These are phyloP conservation scores for Cryptocephalus moraei DNA, from an alignment of 2,888 invertebrate species.

Conservation along the genomic window DNA sequence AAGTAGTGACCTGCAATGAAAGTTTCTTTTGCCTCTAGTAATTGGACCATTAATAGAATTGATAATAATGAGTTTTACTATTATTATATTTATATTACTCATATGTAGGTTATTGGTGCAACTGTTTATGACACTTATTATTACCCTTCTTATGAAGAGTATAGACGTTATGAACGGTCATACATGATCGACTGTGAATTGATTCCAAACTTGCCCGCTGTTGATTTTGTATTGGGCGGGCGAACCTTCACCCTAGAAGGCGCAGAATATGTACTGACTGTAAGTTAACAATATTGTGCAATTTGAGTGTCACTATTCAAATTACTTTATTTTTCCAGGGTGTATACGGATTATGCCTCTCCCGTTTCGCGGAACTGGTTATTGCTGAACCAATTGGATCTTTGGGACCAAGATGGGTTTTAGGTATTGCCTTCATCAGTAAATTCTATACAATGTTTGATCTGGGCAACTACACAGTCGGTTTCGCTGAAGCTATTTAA, in stretches of 20 bases:
- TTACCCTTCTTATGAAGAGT: conserved; percentile 70
- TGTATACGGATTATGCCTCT: conserved; percentile 95
- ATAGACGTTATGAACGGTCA: conserved; percentile 72
- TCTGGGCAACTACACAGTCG: conserved; percentile 73
- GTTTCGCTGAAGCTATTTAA: conserved; percentile 65
- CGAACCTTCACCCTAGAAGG: conserved; percentile 66
- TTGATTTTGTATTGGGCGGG: conserved; percentile 69
- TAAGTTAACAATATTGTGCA: conserved; percentile 53
- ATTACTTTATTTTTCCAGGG: conserved; percentile 78
- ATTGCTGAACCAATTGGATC: conserved; percentile 89
- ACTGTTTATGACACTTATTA: conserved; percentile 56
- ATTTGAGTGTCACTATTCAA: too few species aligned
- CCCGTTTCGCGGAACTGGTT: conserved; percentile 94
- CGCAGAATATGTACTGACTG: conserved; percentile 79
- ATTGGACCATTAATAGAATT: too few species aligned
- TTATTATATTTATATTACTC: too few species aligned
- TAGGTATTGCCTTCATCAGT: conserved; percentile 96
- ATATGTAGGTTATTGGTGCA: conserved; percentile 54
- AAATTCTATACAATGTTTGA: conserved; percentile 95
- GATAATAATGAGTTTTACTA: too few species aligned
- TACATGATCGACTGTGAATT: conserved; percentile 69
- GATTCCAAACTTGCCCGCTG: conserved; percentile 68
- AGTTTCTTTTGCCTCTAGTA: too few species aligned
- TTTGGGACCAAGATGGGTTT: conserved; percentile 94
- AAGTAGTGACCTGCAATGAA: too few species aligned